Evolutionary conservation across 2,113 vertebrate genomes (phyloP).

Genomic region (Corapipo altera): DNA sequence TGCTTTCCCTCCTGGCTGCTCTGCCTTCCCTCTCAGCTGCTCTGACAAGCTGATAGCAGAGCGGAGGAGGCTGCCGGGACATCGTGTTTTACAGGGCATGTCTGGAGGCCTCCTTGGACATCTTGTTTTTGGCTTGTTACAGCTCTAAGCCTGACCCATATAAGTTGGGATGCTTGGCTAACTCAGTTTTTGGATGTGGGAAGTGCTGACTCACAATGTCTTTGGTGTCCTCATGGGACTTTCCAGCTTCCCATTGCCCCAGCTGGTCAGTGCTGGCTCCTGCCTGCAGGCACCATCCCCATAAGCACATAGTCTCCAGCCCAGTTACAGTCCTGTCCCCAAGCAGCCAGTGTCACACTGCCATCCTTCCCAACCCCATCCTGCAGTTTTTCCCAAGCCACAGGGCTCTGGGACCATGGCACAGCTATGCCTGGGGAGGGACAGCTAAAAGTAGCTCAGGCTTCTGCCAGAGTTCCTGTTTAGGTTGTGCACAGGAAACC

Average conservation of each 20-base stretch:
- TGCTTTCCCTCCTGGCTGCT: background rate
- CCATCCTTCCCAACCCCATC: background rate
- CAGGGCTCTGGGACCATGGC: accelerated
- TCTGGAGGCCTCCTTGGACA: background rate
- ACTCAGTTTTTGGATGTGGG: background rate
- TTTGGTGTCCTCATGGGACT: background rate
- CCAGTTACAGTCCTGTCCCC: background rate
- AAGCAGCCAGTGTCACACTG: background rate
- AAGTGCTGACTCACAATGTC: background rate
- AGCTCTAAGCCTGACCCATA: background rate
- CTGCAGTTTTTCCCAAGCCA: background rate
- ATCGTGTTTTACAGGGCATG: background rate
- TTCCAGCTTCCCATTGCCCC: background rate
- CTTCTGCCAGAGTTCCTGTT: background rate
- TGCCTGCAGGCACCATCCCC: background rate
- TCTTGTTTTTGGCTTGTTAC: background rate
- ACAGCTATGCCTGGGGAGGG: background rate
- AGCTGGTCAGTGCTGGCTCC: background rate
- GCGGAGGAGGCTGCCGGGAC: background rate
- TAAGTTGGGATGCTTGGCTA: background rate
- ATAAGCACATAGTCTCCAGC: background rate
- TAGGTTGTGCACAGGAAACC: slow-evolving; percentile 34
- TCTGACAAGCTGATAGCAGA: background rate
- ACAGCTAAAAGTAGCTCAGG: background rate
- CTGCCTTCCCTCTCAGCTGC: background rate